Evolutionary conservation across 2,113 vertebrate genomes (phyloP), one percentile per base, ranked within the genome.

Genomic region (Calidris pygmaea): DNA sequence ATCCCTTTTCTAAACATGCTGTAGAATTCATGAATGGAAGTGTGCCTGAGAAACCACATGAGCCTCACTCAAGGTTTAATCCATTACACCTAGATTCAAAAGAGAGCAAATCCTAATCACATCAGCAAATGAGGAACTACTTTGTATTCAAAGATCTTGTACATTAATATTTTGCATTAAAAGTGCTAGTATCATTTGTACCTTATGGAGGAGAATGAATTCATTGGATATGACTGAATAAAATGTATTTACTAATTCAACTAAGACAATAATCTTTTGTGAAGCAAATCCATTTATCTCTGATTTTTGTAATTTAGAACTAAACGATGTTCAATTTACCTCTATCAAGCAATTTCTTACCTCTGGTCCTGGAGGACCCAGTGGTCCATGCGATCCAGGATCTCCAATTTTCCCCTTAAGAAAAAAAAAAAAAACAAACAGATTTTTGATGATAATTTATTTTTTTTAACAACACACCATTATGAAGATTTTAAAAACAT

Each of bases 291-390:
- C 11, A n/a, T 81, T 85, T 79, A 45, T 13, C 14, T 89, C 62
- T 59, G 53, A 70, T 60, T 95, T 93, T 78, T 68, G 18, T 84
- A 73, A 83, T 45, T 84, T 41, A 89, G 29, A 88, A 59, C 5
- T 7, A 34, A 60, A 87, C 37, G 0, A 56, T 12, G 39, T 65
- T 72, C 3, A 34, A 27, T 85, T 85, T 62, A 74, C 17, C 1
- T 9, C n/a, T 55, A 48, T 34, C 16, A 58, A 77, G 32, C 4
- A 71, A 66, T 76, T 97, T 92, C 97, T 98, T 98, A 99, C 99
- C 99, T 99, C 99, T 93, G 99, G 99, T 98, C 99, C 99, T 82
- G 98, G 97, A 94, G 98, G 98, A 41, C 99, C 99, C 53, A 96
- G 56, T 89, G 98, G 98, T 96, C 99, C 99, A 52, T 74, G 97